Conservation (phyloP, 2,888 invertebrate species). For the Petrolisthes manimaculis region DNA sequence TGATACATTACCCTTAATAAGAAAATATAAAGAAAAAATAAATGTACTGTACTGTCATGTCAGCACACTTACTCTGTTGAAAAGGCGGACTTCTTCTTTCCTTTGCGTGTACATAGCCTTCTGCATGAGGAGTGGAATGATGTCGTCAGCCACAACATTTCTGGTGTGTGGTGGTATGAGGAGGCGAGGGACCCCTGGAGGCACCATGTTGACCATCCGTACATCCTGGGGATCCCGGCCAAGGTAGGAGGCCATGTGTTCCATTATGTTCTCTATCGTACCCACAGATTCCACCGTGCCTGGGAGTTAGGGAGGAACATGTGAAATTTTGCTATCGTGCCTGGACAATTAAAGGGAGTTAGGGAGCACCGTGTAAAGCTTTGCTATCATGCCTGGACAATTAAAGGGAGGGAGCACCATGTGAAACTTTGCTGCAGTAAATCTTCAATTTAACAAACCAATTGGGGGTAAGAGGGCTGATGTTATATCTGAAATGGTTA, state of each 20-base stretch:
- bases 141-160: constrained; percentile 35
- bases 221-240: constrained; percentile 69
- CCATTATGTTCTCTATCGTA: constrained; percentile 71
- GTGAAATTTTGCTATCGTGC: too few species aligned
- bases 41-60: too few species aligned
- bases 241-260: constrained; percentile 70
- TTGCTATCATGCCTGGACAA: too few species aligned
- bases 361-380: too few species aligned
- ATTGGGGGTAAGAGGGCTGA: too few species aligned
- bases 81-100: constrained; percentile 40
- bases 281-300: constrained; percentile 69
- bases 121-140: constrained; percentile 46
- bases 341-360: too few species aligned
- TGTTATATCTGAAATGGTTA: too few species aligned
- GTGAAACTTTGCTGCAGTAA: too few species aligned
- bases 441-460: too few species aligned
- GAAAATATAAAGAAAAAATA: too few species aligned
- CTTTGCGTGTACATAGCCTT: constrained; percentile 40
- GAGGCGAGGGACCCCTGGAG: constrained; percentile 21
- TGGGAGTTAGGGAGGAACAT: not conserved
- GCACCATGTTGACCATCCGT: constrained; percentile 45
- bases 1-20: too few species aligned
- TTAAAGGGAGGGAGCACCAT: too few species aligned
- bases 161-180: constrained; percentile 17
- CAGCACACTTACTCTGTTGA: constrained; percentile 35